These are phyloP conservation scores for Hippotragus niger DNA, from an alignment of 2,113 vertebrate genomes.

Conservation along the genomic window DNA sequence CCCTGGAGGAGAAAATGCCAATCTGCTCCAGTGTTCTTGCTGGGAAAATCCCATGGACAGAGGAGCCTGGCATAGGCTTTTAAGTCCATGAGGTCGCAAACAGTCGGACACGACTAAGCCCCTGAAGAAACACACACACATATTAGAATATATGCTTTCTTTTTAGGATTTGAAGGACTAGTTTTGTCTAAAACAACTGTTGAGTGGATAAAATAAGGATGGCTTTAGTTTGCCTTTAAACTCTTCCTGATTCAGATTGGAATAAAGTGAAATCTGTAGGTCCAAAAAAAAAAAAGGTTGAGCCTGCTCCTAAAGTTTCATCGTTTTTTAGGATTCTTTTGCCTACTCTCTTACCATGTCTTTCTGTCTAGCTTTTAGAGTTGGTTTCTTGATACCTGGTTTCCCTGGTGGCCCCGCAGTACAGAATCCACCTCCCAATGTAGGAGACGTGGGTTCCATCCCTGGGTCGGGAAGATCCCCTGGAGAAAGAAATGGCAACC, in stretches of 20 bases:
- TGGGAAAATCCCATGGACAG: not conserved
- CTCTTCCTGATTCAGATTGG: not conserved
- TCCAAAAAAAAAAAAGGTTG: not conserved
- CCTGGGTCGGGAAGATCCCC: not conserved
- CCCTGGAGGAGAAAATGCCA: not conserved
- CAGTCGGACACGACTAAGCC: not conserved
- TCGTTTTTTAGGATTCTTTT: not conserved
- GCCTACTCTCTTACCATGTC: accelerated
- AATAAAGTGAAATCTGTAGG: not conserved
- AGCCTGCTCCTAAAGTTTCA: not conserved
- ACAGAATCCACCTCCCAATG: not conserved
- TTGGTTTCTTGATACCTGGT: not conserved
- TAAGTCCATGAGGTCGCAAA: not conserved
- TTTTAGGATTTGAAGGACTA: not conserved
- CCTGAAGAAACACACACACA: not conserved
- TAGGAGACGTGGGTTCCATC: not conserved
- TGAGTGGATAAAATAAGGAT: not conserved
- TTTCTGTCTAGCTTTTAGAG: not conserved
- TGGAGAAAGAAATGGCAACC: not conserved
- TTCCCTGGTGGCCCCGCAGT: not conserved
- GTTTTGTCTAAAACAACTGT: not conserved
- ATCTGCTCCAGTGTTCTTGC: not conserved
- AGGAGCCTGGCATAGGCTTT: not conserved
- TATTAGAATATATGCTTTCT: not conserved
- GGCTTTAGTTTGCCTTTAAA: not conserved